Evolutionary conservation across 2,113 vertebrate species (phyloP).

Genomic region (Chiloscyllium plagiosum): DNA sequence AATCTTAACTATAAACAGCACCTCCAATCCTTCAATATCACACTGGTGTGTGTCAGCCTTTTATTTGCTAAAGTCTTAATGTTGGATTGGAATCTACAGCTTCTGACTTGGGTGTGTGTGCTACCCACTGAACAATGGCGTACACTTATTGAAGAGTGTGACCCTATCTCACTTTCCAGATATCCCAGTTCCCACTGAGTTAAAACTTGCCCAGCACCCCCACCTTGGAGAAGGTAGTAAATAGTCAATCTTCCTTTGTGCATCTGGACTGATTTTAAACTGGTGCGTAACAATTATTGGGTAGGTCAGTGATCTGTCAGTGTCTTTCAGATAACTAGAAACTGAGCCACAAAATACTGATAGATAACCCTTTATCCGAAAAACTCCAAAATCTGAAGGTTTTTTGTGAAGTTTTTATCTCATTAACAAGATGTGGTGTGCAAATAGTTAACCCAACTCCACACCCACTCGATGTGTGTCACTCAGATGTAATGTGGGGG

Average conservation of each 20-base stretch:
- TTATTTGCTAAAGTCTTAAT: background rate
- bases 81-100: background rate
- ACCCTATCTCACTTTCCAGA: background rate
- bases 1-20: background rate
- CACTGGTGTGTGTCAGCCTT: background rate
- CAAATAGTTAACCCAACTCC: no score
- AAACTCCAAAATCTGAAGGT: no score
- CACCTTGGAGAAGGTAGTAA: background rate
- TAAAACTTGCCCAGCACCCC: background rate
- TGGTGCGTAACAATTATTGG: background rate
- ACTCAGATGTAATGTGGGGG: no score
- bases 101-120: background rate
- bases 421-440: no score
- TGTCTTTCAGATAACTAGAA: background rate
- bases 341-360: background rate
- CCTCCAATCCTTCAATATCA: no score
- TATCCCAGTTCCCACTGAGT: background rate
- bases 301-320: background rate
- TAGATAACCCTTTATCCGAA: no score
- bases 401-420: no score
- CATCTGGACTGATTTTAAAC: background rate
- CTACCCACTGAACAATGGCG: background rate
- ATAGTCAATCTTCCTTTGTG: background rate
- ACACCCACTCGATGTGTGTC: no score
- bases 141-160: background rate